Evolutionary conservation across 1,140 invertebrate species (phyloP).

Genomic region (Druon quercuslanigerum): DNA sequence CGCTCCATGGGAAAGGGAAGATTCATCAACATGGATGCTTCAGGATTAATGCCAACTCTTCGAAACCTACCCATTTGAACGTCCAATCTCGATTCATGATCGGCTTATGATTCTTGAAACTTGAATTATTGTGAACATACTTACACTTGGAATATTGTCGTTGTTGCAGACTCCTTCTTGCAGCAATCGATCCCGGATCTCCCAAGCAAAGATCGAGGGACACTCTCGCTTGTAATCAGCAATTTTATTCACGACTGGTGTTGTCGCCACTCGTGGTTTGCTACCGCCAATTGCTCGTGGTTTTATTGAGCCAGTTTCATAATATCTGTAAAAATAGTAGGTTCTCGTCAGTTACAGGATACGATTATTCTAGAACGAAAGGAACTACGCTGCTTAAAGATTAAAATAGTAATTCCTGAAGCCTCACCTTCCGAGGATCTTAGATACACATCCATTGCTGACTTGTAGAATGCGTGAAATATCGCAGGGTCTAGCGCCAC

Average conservation of each 20-base stretch:
- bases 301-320: slow-evolving; percentile 98
- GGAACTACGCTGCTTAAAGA: no score
- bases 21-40: slow-evolving; percentile 8
- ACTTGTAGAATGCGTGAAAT: slow-evolving; percentile 98
- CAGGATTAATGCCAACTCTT: slow-evolving; percentile 25
- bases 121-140: slow-evolving; percentile 74
- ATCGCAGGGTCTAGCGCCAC: slow-evolving; percentile 97
- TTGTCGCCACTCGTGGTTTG: slow-evolving; percentile 96
- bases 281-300: slow-evolving; percentile 96
- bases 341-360: not conserved
- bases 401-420: not conserved
- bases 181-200: slow-evolving; percentile 95
- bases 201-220: slow-evolving; percentile 99
- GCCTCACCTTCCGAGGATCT: slow-evolving; percentile 93
- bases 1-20: not conserved
- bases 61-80: slow-evolving; percentile 4
- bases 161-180: slow-evolving; percentile 98
- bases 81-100: not conserved
- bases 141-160: slow-evolving; percentile 99
- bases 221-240: slow-evolving; percentile 97
- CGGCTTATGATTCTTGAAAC: not conserved
- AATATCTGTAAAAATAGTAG: slow-evolving; percentile 84
- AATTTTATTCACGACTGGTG: slow-evolving; percentile 94
- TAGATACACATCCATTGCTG: slow-evolving; percentile 96
- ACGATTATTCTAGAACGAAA: no score